Conservation (phyloP, 2,797 vertebrate genomes). For the Typhlichthys eigenmanni region DNA sequence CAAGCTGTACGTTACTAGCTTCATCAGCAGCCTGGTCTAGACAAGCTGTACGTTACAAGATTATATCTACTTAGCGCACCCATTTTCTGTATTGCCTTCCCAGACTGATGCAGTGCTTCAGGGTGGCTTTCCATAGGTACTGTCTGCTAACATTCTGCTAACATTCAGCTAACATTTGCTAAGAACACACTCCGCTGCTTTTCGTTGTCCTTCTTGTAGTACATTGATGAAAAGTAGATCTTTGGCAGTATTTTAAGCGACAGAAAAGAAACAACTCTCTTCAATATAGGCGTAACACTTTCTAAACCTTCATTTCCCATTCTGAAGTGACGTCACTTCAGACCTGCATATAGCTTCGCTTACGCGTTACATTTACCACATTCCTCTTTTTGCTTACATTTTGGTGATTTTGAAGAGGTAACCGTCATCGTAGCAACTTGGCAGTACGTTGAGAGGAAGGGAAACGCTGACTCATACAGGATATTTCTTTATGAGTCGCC, state of each 20-base stretch:
- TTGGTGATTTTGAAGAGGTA: slow-evolving; percentile 41
- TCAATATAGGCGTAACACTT: slow-evolving; percentile 23
- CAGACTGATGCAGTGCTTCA: too few species aligned
- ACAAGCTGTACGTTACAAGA: too few species aligned
- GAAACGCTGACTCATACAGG: slow-evolving; percentile 62
- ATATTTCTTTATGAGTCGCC: slow-evolving; percentile 24
- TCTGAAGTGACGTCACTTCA: slow-evolving; percentile 14
- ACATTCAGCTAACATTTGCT: too few species aligned
- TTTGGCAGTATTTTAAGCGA: slow-evolving; percentile 21
- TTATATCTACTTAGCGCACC: too few species aligned
- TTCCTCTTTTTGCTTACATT: slow-evolving; percentile 33
- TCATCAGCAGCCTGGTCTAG: too few species aligned
- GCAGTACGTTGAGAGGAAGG: slow-evolving; percentile 42
- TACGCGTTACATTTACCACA: slow-evolving; percentile 19
- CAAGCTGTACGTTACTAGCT: too few species aligned
- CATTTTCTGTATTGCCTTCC: too few species aligned
- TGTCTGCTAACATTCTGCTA: too few species aligned
- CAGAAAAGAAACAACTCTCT: slow-evolving; percentile 21
- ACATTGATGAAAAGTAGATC: too few species aligned
- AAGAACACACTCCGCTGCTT: too few species aligned
- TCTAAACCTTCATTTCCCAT: slow-evolving; percentile 31
- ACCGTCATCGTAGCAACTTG: slow-evolving; percentile 42
- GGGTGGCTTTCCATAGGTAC: too few species aligned
- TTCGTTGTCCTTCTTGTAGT: neutral
- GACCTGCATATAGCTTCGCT: slow-evolving; percentile 4